phyloP scores from a whole-genome alignment of 2,113 vertebrate genomes.

The Orcinus orca region DNA sequence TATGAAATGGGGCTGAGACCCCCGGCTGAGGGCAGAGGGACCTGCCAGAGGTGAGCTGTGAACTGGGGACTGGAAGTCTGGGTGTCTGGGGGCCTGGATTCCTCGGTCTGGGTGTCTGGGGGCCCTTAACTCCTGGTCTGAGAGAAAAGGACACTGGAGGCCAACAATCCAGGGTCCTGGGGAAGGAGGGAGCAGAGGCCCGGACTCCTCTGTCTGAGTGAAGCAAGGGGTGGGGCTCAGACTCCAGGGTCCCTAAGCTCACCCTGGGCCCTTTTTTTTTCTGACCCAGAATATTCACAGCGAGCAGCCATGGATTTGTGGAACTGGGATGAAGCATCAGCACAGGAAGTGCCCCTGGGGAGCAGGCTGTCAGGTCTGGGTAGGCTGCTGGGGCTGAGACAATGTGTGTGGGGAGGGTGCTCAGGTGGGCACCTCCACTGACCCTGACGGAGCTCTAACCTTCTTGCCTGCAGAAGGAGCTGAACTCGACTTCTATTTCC shows the following conservation, averaged over 20 bases:
- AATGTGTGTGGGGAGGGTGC: background rate
- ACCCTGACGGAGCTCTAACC: background rate
- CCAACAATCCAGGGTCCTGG: background rate
- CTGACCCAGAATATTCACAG: background rate
- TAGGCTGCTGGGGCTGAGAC: background rate
- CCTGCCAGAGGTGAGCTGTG: slow-evolving; percentile 60
- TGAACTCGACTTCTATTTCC: slow-evolving; percentile 60
- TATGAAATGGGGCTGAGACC: slow-evolving; percentile 77
- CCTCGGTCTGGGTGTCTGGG: background rate
- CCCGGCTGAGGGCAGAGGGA: slow-evolving; percentile 38
- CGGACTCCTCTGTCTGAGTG: background rate
- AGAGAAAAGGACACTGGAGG: background rate
- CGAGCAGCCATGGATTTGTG: slow-evolving; percentile 56
- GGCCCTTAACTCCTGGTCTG: background rate
- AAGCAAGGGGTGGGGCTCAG: background rate
- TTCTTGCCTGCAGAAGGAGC: slow-evolving; percentile 53
- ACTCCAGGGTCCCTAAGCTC: background rate
- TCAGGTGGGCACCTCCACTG: background rate
- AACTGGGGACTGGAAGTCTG: background rate
- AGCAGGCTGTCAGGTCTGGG: slow-evolving; percentile 47
- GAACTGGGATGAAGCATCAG: slow-evolving; percentile 51
- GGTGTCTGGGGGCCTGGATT: background rate
- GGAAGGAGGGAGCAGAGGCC: background rate
- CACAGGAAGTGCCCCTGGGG: slow-evolving; percentile 64
- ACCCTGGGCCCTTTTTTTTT: background rate